Evolutionary conservation across 2,797 vertebrate genomes (phyloP).

Genomic region (Scolopax bukidnonensis): DNA sequence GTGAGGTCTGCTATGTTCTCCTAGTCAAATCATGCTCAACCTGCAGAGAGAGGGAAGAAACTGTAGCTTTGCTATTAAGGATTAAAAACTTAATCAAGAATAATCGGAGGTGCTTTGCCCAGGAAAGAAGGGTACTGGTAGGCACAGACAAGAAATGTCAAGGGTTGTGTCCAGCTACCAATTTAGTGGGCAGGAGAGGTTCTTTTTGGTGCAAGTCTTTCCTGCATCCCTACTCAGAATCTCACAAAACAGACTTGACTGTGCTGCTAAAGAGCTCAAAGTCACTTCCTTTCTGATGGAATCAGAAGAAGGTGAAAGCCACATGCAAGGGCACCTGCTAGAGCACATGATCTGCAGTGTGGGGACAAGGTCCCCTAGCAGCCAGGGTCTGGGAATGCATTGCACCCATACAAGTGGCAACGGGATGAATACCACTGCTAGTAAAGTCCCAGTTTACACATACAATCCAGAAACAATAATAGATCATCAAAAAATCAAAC

Average conservation of each 20-base stretch:
- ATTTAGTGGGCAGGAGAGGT: neutral
- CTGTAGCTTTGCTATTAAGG: neutral
- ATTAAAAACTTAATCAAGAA: neutral
- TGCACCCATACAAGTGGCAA: neutral
- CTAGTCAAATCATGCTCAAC: neutral
- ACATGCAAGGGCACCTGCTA: neutral
- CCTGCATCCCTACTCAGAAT: neutral
- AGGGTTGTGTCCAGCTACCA: neutral
- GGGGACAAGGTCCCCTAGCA: neutral
- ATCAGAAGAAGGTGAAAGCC: neutral
- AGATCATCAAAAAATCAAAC: neutral
- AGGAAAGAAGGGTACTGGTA: neutral
- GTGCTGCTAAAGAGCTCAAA: neutral
- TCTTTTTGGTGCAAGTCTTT: neutral
- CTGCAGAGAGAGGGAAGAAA: neutral
- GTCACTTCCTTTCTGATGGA: neutral
- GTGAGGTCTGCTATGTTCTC: neutral
- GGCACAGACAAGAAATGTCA: neutral
- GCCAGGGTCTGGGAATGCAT: neutral
- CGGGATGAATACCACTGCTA: neutral
- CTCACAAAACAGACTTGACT: neutral
- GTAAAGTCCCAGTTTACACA: neutral
- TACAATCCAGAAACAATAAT: neutral
- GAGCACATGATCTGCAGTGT: neutral
- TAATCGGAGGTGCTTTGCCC: neutral